Percentiles rank a stretch among this genome's conserved stretches.
These are phyloP conservation scores for Polia nebulosa DNA, from an alignment of 2,888 invertebrate genomes.

Conservation along the genomic window DNA sequence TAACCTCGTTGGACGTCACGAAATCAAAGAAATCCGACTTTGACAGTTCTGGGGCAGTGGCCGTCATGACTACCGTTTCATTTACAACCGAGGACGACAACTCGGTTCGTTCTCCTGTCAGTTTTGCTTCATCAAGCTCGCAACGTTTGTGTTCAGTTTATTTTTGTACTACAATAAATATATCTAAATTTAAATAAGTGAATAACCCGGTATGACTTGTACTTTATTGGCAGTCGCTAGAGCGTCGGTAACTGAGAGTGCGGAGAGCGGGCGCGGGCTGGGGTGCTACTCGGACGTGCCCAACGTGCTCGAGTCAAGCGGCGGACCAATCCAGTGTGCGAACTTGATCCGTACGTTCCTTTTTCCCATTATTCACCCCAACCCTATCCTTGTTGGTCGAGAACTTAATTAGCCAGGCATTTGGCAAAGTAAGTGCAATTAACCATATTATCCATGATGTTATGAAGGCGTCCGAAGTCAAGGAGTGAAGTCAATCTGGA, in stretches of 20 bases:
- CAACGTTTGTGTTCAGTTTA: conserved; percentile 72
- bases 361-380: conserved; percentile 90
- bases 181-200: conserved; percentile 87
- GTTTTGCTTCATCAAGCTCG: conserved; percentile 79
- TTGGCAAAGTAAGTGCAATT: conserved; percentile 68
- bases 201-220: conserved; percentile 90
- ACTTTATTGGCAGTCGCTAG: conserved; percentile 90
- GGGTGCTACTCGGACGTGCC: conserved; percentile 83
- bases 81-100: conserved; percentile 84
- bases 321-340: conserved; percentile 89
- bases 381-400: conserved; percentile 77
- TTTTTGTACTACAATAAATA: conserved; percentile 89
- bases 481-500: conserved; percentile 75
- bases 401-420: conserved; percentile 77
- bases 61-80: conserved; percentile 95
- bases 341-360: conserved; percentile 90
- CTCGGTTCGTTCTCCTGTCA: conserved; percentile 77
- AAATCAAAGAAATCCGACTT: conserved; percentile 98
- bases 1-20: conserved; percentile 95
- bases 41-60: conserved; percentile 96
- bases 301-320: conserved; percentile 80
- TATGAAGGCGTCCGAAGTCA: conserved; percentile 57
- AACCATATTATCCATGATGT: conserved; percentile 77
- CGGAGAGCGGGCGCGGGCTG: conserved; percentile 73
- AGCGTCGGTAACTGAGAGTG: conserved; percentile 90